Evolutionary conservation across 2,113 vertebrate genomes (phyloP), one percentile per base, ranked within the genome.

Genomic region (Hiodon alosoides): DNA sequence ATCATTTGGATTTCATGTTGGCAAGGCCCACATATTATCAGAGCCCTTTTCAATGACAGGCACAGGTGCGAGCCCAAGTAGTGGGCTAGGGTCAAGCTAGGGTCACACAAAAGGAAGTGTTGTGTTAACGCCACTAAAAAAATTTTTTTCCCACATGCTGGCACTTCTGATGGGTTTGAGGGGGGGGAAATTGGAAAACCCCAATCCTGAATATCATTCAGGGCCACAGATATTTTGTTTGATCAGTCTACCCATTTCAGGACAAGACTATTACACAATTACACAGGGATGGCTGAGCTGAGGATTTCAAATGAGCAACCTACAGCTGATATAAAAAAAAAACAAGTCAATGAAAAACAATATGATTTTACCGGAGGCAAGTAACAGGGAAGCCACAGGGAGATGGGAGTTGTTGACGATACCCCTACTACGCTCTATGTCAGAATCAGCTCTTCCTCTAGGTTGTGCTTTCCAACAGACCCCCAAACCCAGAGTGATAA

Each of bases 391-490:
- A 66, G 48, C 64, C 64, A 47, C 9, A 3, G 5, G 46, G 64
- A 66, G 31, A 31, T 46, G 61, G 11, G 79, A 80, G 52, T 51
- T 73, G 82, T 75, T 81, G 77, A 81, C 60, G 62, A 82, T 79
- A 31, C 72, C 77, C 67, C 61, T 31, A 31, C 31, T 61, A 31
- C 52, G 77, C 69, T 72, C 72, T 67, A 74, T 80, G 59, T 80
- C 54, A 46, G 51, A 80, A 79, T 64, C 78, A 77, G 0, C n/a
- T 31, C 31, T 72, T 53, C 0, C 0, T 5, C 46, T 46, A 3
- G 67, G 61, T 67, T 16, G 65, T 60, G 81, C 69, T 72, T 68
- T 67, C 11, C 11, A 72, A 76, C 8, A 4, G 11, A 51, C 76
- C 66, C 73, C 17, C 14, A 48, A 3, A 54, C 55, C 58, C 13